Percentiles rank a stretch among this genome's conserved stretches.
Conservation (phyloP, 2,888 invertebrate species). For the Napeogenes inachia region DNA sequence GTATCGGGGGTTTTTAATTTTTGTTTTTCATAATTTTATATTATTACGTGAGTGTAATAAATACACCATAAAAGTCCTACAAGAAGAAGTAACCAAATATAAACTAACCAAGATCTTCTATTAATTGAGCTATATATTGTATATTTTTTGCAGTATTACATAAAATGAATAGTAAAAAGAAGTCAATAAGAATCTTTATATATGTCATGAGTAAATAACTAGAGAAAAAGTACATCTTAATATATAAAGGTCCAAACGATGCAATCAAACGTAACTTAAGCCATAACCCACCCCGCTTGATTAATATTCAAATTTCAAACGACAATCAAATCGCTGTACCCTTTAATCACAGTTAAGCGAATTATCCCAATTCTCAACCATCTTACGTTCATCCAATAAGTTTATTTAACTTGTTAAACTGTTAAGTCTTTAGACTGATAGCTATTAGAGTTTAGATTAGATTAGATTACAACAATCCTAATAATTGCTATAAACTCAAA, state of each 20-base stretch:
- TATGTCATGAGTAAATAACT: too few relatives aligned
- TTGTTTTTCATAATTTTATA: too few relatives aligned
- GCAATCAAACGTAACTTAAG: constrained; percentile 6
- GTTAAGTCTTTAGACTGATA: constrained; percentile 1
- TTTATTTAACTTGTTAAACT: constrained; percentile 7
- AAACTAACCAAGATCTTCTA: too few relatives aligned
- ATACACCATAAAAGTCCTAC: too few relatives aligned
- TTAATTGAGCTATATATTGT: too few relatives aligned
- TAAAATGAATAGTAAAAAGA: too few relatives aligned
- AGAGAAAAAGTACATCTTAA: too few relatives aligned
- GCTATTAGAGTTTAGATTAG: not conserved
- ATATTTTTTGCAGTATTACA: too few relatives aligned
- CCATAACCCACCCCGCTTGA: constrained; percentile 15
- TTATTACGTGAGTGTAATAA: too few relatives aligned
- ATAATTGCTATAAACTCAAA: constrained; percentile 2
- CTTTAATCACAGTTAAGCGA: constrained; percentile 50
- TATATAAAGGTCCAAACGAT: not conserved
- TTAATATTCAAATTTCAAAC: constrained; percentile 46
- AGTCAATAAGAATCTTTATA: too few relatives aligned
- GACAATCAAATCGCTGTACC: constrained; percentile 42
- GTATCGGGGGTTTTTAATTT: too few relatives aligned
- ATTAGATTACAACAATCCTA: not conserved
- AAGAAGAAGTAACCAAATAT: too few relatives aligned
- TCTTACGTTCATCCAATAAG: constrained; percentile 40
- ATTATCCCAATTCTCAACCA: constrained; percentile 49